Evolutionary conservation across 2,888 invertebrate species (phyloP).

Genomic region (Andrena dorsata): DNA sequence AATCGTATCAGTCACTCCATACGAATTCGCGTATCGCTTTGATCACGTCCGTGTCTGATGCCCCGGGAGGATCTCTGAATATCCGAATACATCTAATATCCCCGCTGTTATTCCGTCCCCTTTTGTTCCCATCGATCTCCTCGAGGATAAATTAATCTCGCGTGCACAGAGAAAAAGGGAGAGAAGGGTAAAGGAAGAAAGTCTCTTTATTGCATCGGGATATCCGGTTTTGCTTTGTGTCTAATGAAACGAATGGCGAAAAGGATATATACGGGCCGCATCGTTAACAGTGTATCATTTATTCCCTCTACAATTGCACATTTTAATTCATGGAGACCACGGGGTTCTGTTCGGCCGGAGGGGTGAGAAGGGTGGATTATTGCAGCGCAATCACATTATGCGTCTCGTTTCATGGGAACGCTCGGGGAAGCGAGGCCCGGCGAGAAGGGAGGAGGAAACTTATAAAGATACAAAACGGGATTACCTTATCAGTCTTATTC

Average conservation of each 20-base stretch:
- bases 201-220: constrained; percentile 19
- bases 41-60: not conserved
- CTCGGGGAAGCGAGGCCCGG: constrained; percentile 11
- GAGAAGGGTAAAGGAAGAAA: too few species aligned
- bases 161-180: not conserved
- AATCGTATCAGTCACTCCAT: too few species aligned
- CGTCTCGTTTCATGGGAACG: constrained; percentile 44
- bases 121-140: constrained; percentile 31
- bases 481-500: constrained; percentile 60
- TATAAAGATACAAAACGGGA: constrained; percentile 53
- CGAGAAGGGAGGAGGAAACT: constrained; percentile 27
- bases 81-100: not conserved
- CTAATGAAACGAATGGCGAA: constrained; percentile 52
- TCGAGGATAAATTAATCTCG: constrained; percentile 43
- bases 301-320: constrained; percentile 41
- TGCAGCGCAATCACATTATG: constrained; percentile 55
- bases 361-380: constrained; percentile 18
- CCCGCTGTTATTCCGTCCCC: not conserved
- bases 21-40: not conserved
- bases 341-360: constrained; percentile 34
- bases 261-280: constrained; percentile 29
- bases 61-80: not conserved
- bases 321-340: constrained; percentile 49
- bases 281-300: constrained; percentile 56
- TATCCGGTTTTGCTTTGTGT: constrained; percentile 31